These are phyloP conservation scores for Ophonus ardosiacus DNA, from an alignment of 2,888 invertebrate species.

Conservation along the genomic window DNA sequence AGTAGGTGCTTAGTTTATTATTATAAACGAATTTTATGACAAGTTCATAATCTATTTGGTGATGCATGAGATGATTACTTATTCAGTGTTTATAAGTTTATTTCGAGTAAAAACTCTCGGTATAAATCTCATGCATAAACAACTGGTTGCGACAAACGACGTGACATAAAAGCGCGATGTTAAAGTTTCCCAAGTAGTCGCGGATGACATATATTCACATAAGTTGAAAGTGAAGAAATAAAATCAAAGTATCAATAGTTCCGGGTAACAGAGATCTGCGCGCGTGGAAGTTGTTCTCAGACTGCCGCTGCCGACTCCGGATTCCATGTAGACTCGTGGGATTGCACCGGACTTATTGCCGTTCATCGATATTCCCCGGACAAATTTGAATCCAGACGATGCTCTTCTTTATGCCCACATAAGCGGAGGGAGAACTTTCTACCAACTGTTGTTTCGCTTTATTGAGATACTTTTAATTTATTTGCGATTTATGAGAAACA, in stretches of 20 bases:
- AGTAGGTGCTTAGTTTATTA: no score
- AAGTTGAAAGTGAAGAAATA: conserved; percentile 48
- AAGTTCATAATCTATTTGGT: no score
- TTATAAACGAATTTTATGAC: no score
- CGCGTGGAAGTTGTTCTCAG: background rate
- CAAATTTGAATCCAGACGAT: conserved; percentile 56
- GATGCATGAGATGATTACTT: no score
- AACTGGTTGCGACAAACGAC: background rate
- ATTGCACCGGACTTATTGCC: conserved; percentile 45
- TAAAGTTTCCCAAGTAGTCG: background rate
- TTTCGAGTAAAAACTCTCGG: background rate
- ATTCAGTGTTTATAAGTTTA: no score
- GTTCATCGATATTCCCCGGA: conserved; percentile 57
- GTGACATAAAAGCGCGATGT: background rate
- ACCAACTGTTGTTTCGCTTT: no score
- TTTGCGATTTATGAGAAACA: no score
- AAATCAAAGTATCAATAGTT: conserved; percentile 60
- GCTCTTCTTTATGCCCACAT: background rate
- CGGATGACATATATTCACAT: conserved; percentile 36
- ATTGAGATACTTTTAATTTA: no score
- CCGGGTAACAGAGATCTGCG: conserved; percentile 29
- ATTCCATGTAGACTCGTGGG: conserved; percentile 26
- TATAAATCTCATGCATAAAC: background rate
- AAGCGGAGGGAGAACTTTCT: no score
- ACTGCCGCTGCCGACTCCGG: background rate